Conservation (phyloP, 1,140 invertebrate species). For the Lepidotrigona ventralis region DNA sequence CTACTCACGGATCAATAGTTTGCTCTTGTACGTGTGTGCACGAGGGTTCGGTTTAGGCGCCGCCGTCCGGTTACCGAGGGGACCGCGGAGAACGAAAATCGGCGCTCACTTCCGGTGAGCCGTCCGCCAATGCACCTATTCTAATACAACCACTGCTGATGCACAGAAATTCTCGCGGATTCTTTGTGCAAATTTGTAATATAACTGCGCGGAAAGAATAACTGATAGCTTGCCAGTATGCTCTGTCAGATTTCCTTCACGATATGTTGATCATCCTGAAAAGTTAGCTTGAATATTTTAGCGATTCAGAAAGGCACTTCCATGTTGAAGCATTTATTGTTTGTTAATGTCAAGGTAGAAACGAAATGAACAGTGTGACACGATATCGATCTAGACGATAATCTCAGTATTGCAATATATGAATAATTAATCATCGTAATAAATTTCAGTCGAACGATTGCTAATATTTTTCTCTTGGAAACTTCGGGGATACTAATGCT, state of each 20-base stretch:
- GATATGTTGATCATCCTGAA: neutral
- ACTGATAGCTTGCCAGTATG: neutral
- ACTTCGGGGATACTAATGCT: too few relatives aligned
- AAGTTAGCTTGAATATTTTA: neutral
- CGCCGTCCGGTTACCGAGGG: constrained; percentile 35
- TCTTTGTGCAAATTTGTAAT: too few relatives aligned
- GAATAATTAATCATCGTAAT: neutral
- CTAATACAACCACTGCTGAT: neutral
- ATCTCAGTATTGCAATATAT: neutral
- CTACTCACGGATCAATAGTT: constrained; percentile 79
- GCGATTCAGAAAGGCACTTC: neutral
- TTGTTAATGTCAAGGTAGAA: neutral
- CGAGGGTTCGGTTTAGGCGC: constrained; percentile 54
- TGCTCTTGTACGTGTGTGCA: constrained; percentile 63
- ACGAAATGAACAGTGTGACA: neutral
- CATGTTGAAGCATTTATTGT: neutral
- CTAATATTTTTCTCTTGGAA: neutral
- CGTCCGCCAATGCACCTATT: neutral
- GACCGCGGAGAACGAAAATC: constrained; percentile 41
- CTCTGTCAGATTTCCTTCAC: neutral
- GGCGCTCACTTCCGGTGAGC: neutral
- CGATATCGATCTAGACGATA: neutral
- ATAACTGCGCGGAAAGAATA: neutral
- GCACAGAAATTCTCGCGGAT: neutral
- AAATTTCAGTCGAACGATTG: neutral